Evolutionary conservation across 2,797 vertebrate species (phyloP).

Genomic region (Oreochromis grahami): DNA sequence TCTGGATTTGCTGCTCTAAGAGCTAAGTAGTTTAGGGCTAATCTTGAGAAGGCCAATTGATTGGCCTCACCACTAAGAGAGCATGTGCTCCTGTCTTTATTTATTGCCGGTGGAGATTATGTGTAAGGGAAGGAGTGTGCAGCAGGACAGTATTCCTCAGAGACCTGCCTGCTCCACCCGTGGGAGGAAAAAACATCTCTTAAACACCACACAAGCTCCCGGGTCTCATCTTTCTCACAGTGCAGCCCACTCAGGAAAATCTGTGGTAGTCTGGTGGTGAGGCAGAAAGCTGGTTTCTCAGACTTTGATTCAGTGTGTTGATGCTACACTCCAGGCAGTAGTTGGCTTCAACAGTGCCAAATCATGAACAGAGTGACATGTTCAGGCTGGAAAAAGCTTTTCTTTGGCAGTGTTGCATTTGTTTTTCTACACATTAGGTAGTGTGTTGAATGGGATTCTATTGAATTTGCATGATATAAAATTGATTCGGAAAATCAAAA

Average conservation of each 20-base stretch:
- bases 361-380: neutral
- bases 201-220: neutral
- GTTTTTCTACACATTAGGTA: neutral
- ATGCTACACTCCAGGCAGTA: neutral
- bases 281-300: neutral
- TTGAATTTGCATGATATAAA: neutral
- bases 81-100: constrained; percentile 85
- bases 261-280: neutral
- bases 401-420: neutral
- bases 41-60: constrained; percentile 83
- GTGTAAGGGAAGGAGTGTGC: constrained; percentile 34
- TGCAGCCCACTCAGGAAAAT: neutral
- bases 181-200: neutral
- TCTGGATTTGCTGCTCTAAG: constrained; percentile 67
- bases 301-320: neutral
- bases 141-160: constrained; percentile 1
- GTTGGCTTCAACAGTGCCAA: neutral
- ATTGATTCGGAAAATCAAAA: neutral
- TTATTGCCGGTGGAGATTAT: constrained; percentile 77
- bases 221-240: constrained; percentile 5
- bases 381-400: neutral
- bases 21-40: constrained; percentile 85
- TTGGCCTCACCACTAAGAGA: constrained; percentile 74
- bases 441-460: neutral
- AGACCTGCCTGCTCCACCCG: neutral